A percentile compares a stretch with the other conserved stretches of the same genome.
These are phyloP conservation scores for Drosophila barbarae DNA, from an alignment of 2,888 invertebrate species.

Conservation along the genomic window DNA sequence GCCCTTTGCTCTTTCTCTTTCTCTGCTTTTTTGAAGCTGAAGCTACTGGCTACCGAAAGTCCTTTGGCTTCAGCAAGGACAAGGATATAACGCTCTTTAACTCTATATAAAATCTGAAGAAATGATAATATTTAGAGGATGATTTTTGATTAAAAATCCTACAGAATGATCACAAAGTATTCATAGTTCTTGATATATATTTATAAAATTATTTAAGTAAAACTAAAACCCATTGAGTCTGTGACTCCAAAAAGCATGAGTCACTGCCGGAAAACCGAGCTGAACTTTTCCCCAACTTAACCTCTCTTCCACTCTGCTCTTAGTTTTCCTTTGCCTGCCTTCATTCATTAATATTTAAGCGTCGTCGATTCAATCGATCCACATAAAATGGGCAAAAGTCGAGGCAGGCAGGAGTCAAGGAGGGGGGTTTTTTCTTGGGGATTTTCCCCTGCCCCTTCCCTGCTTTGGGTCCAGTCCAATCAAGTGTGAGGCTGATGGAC, in stretches of 20 bases:
- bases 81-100: neutral
- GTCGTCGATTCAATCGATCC: slow-evolving; percentile 69
- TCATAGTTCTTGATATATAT: no score
- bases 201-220: neutral
- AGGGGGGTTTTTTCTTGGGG: neutral
- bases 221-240: slow-evolving; percentile 1
- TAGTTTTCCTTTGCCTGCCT: slow-evolving; percentile 30
- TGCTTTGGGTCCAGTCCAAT: slow-evolving; percentile 18
- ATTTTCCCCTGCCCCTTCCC: neutral
- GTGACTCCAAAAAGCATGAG: slow-evolving; percentile 1
- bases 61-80: neutral
- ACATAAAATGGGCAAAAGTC: slow-evolving; percentile 56
- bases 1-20: neutral
- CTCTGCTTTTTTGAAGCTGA: neutral
- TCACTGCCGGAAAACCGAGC: slow-evolving; percentile 4
- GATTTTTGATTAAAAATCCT: neutral
- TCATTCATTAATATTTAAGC: slow-evolving; percentile 71
- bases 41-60: no score
- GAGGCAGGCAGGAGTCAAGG: neutral
- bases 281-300: slow-evolving; percentile 20
- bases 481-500: slow-evolving; percentile 57
- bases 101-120: neutral
- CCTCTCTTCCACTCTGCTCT: neutral
- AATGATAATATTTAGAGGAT: no score
- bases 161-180: neutral